Percentiles rank a stretch among this genome's conserved stretches.
These are phyloP conservation scores for Platalea minor DNA, from an alignment of 2,797 vertebrate genomes.

Conservation along the genomic window DNA sequence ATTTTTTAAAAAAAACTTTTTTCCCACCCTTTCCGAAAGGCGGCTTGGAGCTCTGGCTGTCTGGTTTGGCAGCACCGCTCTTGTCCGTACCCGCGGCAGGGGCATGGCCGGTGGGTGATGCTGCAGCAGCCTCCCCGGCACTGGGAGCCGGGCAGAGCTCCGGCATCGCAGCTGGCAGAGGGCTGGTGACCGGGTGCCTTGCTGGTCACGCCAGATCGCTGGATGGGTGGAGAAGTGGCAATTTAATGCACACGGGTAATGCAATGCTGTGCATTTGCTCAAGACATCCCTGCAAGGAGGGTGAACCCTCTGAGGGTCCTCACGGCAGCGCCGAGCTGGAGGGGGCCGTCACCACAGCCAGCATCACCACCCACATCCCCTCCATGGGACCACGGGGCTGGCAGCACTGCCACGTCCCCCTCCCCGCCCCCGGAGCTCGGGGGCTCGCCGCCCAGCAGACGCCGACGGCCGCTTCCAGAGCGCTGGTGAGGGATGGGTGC, in stretches of 20 bases:
- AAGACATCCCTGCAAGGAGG: neutral
- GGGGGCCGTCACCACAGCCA: neutral
- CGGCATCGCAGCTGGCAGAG: neutral
- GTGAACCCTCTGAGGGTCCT: neutral
- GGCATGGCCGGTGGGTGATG: neutral
- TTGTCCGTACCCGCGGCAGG: accelerated
- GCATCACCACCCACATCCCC: neutral
- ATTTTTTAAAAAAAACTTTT: neutral
- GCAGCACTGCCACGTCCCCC: neutral
- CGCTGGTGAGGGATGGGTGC: accelerated
- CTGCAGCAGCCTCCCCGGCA: neutral
- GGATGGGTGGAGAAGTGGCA: neutral
- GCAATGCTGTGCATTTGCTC: neutral
- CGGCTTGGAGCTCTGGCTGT: neutral
- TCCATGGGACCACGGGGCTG: accelerated
- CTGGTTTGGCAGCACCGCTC: neutral
- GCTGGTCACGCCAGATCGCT: neutral
- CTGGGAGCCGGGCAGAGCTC: neutral
- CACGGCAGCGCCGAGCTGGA: neutral
- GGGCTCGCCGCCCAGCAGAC: neutral
- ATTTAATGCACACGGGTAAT: accelerated
- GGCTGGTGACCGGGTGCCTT: neutral
- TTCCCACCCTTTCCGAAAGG: neutral
- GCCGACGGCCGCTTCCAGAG: neutral
- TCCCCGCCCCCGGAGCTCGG: neutral